Evolutionary conservation across 2,797 vertebrate genomes (phyloP).

Genomic region (Lithobates pipiens): DNA sequence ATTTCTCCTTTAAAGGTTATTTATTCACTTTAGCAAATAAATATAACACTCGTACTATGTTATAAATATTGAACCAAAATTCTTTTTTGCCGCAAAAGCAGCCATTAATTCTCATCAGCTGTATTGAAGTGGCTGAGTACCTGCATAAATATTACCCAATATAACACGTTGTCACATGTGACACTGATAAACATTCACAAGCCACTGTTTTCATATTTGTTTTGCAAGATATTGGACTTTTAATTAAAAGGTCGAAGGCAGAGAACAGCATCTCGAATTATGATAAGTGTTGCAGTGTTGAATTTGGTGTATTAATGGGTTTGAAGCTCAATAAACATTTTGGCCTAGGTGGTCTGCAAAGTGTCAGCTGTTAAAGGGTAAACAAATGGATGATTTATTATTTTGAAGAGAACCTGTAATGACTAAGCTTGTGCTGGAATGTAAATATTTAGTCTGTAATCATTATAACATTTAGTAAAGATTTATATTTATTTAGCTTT

Average conservation of each 20-base stretch:
- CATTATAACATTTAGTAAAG: background rate
- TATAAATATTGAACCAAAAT: constrained; percentile 38
- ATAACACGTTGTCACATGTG: constrained; percentile 37
- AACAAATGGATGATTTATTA: constrained; percentile 4
- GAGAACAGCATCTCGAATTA: constrained; percentile 36
- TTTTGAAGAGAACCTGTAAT: background rate
- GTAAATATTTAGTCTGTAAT: background rate
- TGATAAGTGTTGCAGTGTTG: constrained; percentile 44
- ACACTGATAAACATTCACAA: constrained; percentile 40
- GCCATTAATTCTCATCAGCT: constrained; percentile 43
- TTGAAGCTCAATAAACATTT: constrained; percentile 10
- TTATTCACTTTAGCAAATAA: constrained; percentile 31
- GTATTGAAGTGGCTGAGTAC: constrained; percentile 15
- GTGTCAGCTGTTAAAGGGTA: background rate
- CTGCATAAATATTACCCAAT: constrained; percentile 31
- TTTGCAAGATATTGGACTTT: constrained; percentile 44
- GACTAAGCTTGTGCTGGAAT: too few relatives aligned
- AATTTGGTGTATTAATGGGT: constrained; percentile 9
- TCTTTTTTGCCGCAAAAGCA: background rate
- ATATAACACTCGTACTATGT: constrained; percentile 3
- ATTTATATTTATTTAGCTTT: background rate
- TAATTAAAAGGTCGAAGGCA: constrained; percentile 44
- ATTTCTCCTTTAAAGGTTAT: background rate
- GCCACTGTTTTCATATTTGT: constrained; percentile 30
- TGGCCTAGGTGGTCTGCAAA: constrained; percentile 11